Percentiles rank a stretch among this genome's conserved stretches.
These are phyloP conservation scores for Centropus unirufus DNA, from an alignment of 2,113 vertebrate genomes.

Conservation along the genomic window DNA sequence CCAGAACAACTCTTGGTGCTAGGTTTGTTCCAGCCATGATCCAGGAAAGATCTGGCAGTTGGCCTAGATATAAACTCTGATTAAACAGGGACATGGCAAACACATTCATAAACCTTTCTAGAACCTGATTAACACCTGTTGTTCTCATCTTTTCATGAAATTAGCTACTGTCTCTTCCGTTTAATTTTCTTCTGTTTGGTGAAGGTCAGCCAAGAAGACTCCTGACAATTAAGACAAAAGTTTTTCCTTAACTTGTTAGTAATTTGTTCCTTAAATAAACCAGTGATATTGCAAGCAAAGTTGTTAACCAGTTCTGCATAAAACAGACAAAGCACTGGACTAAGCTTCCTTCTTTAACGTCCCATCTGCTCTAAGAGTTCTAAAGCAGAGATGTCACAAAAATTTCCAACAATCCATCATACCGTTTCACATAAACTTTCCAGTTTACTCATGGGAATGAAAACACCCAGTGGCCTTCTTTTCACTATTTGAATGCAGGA, in stretches of 20 bases:
- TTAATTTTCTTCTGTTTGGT: neutral
- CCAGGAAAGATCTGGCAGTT: no score
- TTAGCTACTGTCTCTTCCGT: neutral
- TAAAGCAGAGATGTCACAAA: neutral
- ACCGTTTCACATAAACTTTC: neutral
- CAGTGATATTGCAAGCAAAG: neutral
- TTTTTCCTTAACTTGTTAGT: neutral
- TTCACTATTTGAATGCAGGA: neutral
- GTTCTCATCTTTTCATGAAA: no score
- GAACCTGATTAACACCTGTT: no score
- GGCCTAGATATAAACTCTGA: no score
- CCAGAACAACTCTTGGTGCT: no score
- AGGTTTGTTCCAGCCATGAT: no score
- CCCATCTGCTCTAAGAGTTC: neutral
- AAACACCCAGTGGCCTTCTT: neutral
- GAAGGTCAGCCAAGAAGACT: neutral
- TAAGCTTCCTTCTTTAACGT: neutral
- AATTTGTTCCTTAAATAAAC: neutral
- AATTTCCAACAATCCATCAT: neutral
- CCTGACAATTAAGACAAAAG: neutral
- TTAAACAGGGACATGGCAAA: no score
- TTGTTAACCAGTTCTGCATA: neutral
- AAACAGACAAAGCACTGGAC: neutral
- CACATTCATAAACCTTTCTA: no score
- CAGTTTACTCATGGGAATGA: neutral